Evolutionary conservation across 1,140 invertebrate species (phyloP), one percentile per base, ranked within the genome.

Genomic region (Thalassaphorura encarpata): DNA sequence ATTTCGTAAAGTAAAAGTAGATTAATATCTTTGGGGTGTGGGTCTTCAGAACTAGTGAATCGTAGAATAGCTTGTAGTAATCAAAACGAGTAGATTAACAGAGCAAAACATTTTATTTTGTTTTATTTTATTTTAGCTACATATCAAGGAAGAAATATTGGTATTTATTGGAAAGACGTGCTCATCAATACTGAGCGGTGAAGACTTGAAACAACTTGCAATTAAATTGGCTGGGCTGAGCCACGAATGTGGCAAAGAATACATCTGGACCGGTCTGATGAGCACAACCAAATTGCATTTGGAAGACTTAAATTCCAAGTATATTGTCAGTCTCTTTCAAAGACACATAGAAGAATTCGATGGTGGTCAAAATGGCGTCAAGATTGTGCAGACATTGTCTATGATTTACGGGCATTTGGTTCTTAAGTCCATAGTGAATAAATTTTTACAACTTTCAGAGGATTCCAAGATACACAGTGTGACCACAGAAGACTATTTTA

Each of bases 401-500:
- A 6, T 39, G 5, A 13, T 50, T 13, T 5, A 13, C 8, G 29
- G 29, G 4, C 4, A 31, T 21, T 8, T 23, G 5, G 29, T 50
- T n/a, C 8, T 13, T 50, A 19, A 33, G 29, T 13, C 13, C 15
- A 5, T 31, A 18, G 26, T 33, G 18, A 24, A 50, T 8, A 3
- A 15, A 15, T 50, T 56, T 23, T 28, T 5, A 13, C 41, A 31
- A 19, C 21, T 42, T 23, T 72, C 94, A 2, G 73, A 75, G 40
- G 78, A 87, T 67, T 69, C 80, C 0, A 80, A 78, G 47, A 78
- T 93, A n/a, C 47, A 18, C 6, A 61, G 77, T 58, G 79, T 96
- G 15, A 84, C 84, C 0, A 78, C 85, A 60, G 84, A 89, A 58
- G 90, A 97, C 67, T 94, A 90, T 72, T 85, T 87, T 62, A 91